Evolutionary conservation across 1,140 invertebrate genomes (phyloP), one percentile per base, ranked within the genome.

Genomic region (Penaeus vannamei): DNA sequence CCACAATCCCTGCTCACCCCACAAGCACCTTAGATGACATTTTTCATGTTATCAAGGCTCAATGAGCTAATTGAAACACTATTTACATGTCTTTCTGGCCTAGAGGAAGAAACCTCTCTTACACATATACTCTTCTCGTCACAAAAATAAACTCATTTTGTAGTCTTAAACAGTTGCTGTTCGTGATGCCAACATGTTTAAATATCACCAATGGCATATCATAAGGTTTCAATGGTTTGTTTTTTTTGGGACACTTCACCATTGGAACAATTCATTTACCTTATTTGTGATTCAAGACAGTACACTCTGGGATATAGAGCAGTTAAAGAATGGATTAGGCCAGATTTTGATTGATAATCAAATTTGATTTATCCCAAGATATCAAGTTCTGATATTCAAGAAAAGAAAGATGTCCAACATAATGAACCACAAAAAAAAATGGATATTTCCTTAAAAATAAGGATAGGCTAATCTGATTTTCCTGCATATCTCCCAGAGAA

Each of bases 211-310:
- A 88, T 84, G 80, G 81, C 81, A 88, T 84, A 69, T 46, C 61
- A 62, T 84, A 29, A 29, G 79, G 66, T 60, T 84, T 66, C 64
- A 88, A 69, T 42, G 42, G 62, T 88, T 61, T 84, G 80, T 80
- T 62, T 46, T 46, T 61, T 84, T 80, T 80, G 84, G n/a, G 80
- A 88, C 29, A 83, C 12, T 62, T 88, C 84, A 83, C 32, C 80
- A 88, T 53, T 88, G 80, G 86, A 76, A 88, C 61, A 86, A 53
- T 42, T 85, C 69, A 29, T 77, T 60, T 85, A 77, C 66, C 86
- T 88, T 84, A 83, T 83, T 87, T 88, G 86, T 88, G 86, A 88
- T 88, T 88, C 86, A 88, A 88, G 81, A 72, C 81, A 72, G 77
- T 88, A 79, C 66, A 88, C 81, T 83, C 64, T 59, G 81, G 77